Conservation (phyloP, 2,113 vertebrate species). For the Meles meles region DNA sequence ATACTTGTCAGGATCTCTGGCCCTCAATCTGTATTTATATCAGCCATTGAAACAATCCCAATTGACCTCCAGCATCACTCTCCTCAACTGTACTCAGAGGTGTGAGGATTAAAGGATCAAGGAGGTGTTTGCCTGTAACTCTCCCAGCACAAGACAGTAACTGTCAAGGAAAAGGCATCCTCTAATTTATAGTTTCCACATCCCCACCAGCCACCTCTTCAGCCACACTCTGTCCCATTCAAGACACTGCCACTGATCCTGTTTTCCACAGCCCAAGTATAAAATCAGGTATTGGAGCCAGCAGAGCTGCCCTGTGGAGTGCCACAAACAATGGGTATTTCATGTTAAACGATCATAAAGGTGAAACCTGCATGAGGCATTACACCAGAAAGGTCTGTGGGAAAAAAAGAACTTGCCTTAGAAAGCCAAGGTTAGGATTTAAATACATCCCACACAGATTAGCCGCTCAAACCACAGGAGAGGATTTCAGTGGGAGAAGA, state of each 20-base stretch:
- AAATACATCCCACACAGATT: neutral
- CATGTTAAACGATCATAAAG: neutral
- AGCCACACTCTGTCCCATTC: neutral
- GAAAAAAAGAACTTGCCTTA: constrained; percentile 10
- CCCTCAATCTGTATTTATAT: neutral
- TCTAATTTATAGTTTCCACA: neutral
- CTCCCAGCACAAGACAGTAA: neutral
- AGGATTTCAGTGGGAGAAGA: neutral
- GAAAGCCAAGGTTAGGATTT: neutral
- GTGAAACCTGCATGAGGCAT: neutral
- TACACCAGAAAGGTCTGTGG: neutral
- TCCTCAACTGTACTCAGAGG: neutral
- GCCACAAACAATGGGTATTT: neutral
- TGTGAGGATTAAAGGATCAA: constrained; percentile 35
- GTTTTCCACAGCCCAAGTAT: neutral
- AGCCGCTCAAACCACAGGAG: constrained; percentile 13
- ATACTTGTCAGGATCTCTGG: neutral
- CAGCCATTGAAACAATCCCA: neutral
- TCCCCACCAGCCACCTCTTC: neutral
- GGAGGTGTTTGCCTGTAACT: neutral
- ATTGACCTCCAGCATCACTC: neutral
- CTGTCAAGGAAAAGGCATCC: neutral
- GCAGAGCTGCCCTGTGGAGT: neutral
- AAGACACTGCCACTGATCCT: neutral
- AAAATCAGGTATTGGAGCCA: neutral